Percentiles rank a stretch among this genome's conserved stretches.
Evolutionary conservation across 1,140 invertebrate species (phyloP).

Genomic region (Pseudomyrmex sp.): DNA sequence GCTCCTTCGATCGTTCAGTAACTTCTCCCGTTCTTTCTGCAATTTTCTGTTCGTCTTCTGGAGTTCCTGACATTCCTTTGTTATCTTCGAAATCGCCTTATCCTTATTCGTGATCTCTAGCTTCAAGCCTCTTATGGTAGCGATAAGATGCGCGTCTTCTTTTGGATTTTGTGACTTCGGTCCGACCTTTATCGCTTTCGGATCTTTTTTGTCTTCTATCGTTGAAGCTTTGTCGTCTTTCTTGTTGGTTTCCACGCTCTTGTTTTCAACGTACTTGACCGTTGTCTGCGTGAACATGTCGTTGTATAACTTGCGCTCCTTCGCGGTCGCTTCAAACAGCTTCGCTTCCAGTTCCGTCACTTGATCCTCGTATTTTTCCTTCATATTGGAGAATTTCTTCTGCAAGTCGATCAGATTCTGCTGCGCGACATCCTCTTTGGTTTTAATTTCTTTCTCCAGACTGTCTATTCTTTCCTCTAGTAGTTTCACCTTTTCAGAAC

Average conservation of each 20-base stretch:
- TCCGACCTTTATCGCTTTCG: conserved; percentile 64
- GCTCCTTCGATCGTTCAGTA: conserved; percentile 80
- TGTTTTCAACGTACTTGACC: conserved; percentile 67
- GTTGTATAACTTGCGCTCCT: conserved; percentile 73
- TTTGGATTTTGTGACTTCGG: conserved; percentile 84
- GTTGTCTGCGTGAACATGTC: conserved; percentile 79
- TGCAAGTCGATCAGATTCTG: conserved; percentile 89
- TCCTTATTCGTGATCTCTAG: conserved; percentile 90
- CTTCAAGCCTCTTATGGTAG: conserved; percentile 91
- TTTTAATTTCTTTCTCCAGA: conserved; percentile 89
- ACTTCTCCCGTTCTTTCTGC: conserved; percentile 90
- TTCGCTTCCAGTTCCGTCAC: conserved; percentile 89
- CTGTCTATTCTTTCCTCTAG: conserved; percentile 90
- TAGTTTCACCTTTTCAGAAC: conserved; percentile 84
- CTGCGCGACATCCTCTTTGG: conserved; percentile 89
- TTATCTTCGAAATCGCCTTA: conserved; percentile 88
- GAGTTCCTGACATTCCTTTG: conserved; percentile 90
- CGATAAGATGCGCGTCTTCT: conserved; percentile 91
- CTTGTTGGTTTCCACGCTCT: conserved; percentile 65
- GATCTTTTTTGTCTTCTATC: conserved; percentile 67
- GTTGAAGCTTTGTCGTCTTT: conserved; percentile 59
- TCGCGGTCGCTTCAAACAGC: conserved; percentile 71
- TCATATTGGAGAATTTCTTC: conserved; percentile 90
- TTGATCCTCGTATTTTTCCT: conserved; percentile 90
- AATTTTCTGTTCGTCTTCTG: conserved; percentile 90